These are phyloP conservation scores for Melanocharis versteri DNA, from an alignment of 2,113 vertebrate genomes.

Conservation along the genomic window DNA sequence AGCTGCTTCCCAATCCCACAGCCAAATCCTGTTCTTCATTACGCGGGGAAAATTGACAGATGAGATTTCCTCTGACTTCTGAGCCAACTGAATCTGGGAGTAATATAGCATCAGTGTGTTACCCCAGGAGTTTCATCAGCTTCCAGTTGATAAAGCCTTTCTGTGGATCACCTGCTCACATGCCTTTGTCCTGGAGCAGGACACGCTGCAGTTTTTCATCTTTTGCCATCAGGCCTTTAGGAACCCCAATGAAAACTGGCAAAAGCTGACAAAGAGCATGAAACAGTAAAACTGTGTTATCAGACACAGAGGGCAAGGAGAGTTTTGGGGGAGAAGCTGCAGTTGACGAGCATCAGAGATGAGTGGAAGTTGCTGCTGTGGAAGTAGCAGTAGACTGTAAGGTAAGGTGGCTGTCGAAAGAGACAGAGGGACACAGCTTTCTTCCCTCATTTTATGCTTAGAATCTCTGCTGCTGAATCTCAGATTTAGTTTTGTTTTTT, in stretches of 20 bases:
- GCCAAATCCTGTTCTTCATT: constrained; percentile 52
- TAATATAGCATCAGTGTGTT: constrained; percentile 28
- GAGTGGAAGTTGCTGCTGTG: not conserved
- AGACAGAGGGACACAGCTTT: not conserved
- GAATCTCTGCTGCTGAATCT: not conserved
- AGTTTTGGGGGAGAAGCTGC: not conserved
- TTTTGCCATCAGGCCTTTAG: not conserved
- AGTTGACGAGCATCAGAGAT: not conserved
- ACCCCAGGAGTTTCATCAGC: constrained; percentile 15
- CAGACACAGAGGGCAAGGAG: not conserved
- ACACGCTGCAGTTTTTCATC: not conserved
- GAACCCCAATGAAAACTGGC: not conserved
- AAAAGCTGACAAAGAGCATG: not conserved
- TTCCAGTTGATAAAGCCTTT: constrained; percentile 21
- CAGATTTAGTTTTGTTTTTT: not conserved
- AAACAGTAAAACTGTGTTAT: not conserved
- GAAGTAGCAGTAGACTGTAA: not conserved
- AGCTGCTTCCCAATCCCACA: not conserved
- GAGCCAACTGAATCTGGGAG: constrained; percentile 42
- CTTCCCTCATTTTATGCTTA: not conserved
- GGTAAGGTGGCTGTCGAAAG: not conserved
- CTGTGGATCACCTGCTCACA: constrained; percentile 24
- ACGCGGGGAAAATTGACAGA: not conserved
- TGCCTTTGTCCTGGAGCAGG: not conserved
- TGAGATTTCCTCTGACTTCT: constrained; percentile 27